Evolutionary conservation across 2,888 invertebrate genomes (phyloP), one percentile per base, ranked within the genome.

Genomic region (Atherix ibis): DNA sequence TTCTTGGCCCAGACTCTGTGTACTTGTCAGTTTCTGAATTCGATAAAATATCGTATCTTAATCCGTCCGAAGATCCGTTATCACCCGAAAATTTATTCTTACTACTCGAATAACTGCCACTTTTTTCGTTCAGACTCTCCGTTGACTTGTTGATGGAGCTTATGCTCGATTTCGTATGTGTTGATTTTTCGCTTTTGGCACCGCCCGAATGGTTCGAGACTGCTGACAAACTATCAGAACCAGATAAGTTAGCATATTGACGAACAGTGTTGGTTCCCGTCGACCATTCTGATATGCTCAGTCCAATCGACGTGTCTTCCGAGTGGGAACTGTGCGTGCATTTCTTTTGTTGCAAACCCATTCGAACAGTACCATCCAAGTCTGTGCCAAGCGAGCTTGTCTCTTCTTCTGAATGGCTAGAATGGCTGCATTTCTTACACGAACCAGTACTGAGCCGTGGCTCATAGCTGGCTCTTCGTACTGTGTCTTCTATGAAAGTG

Each of bases 241-340:
- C 77, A 0, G 78, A 78, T 18, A 78, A 64, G 60, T 78, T 79
- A 29, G 76, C 78, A 47, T 78, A 84, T 51, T 83, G 78, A 2
- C 78, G 72, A 2, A 84, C 84, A 0, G 84, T 84, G 44, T 81
- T 84, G 1, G 83, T 84, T 33, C 83, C 84, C 24, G 83, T 84
- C 0, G 84, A 84, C 83, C 84, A 85, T 50, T 87, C 85, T 3
- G 84, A 84, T 48, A 83, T 76, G 49, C 84, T 84, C 18, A 85
- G 62, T 13, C 84, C 84, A 53, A 84, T 76, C 0, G 85, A 85
- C 0, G 85, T 85, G 48, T 85, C 85, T 57, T 85, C 84, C 5
- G 84, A 83, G 58, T 83, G 82, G 0, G 82, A 78, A 47, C 82
- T 78, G 44, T 83, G 80, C 0, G 82, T 83, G 49, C 81, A 82